Base-by-base conservation (phyloP, 2,113 vertebrate genomes). In the Ovis aries region DNA sequence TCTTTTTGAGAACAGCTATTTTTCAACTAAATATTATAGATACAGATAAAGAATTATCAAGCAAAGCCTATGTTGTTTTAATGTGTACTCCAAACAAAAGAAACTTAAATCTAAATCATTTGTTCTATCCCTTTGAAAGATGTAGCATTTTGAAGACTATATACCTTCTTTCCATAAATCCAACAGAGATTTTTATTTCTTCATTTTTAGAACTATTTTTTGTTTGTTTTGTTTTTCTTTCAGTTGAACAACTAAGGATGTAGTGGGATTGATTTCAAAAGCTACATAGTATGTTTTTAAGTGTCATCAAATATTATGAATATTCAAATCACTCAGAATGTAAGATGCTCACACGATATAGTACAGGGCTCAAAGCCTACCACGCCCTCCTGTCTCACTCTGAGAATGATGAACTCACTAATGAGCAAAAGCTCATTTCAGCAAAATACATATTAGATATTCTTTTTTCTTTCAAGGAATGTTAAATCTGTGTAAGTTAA, bases 71-170 rank as follows among this genome's bases (percentile, higher is more conserved):
- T 80, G 6, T 50, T 64, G 15, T 55, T 78, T 91, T 91, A 31
- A 52, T 31, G 45, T 89, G n/a, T 62, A 94, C 83, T 89, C 33
- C 59, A 94, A 96, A 95, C n/a, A 89, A 80, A 43, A 88, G 45
- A 87, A 87, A 92, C 10, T 92, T 31, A 53, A 29, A 40, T 90
- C 53, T 80, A 57, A 74, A 78, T 29, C 40, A 84, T 36, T 82
- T 74, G 17, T 74, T 43, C 59, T 43, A 88, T 43, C 36, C 31
- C 23, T 78, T 88, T 40, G n/a, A 57, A 57, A 84, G 29, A 15
- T 43, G 23, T 52, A 45, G 45, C 25, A 82, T 40, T 53, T 13
- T 95, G 21, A 45, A 93, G 55, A 86, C 27, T 90, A 62, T 17
- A 59, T 17, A 36, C 50, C 14, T 33, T 16, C 29, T 62, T 16